Evolutionary conservation across 2,888 invertebrate species (phyloP).

Genomic region (Aphrophora alni): DNA sequence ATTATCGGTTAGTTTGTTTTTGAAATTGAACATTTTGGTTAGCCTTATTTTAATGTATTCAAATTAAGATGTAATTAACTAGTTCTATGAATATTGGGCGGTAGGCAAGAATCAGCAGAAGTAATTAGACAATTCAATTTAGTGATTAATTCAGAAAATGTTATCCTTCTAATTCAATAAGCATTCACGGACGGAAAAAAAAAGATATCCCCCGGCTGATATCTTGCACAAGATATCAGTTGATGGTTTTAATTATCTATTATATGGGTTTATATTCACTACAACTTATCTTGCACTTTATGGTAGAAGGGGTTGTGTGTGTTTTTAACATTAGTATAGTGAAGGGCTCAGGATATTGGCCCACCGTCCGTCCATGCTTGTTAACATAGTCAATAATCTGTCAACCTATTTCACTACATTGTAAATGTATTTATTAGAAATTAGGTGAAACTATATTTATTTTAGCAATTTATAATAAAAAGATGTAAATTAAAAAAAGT

Average conservation of each 20-base stretch:
- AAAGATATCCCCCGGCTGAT: background rate
- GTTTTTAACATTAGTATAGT: background rate
- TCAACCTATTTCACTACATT: background rate
- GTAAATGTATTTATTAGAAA: background rate
- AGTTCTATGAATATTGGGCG: background rate
- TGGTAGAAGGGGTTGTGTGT: background rate
- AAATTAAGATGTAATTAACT: too few relatives aligned
- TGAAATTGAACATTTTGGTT: background rate
- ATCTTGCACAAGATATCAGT: background rate
- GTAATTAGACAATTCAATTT: background rate
- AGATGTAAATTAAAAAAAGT: too few relatives aligned
- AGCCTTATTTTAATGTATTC: too few relatives aligned
- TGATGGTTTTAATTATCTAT: background rate
- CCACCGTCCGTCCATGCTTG: slow-evolving; percentile 4
- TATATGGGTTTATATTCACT: background rate
- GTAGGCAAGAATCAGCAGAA: too few relatives aligned
- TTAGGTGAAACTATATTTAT: background rate
- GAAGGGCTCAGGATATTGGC: background rate
- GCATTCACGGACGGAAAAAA: background rate
- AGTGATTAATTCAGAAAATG: background rate
- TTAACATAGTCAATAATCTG: too few relatives aligned
- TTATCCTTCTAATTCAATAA: background rate
- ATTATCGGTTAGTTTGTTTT: background rate
- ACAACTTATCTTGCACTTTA: background rate
- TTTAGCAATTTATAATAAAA: background rate